These are phyloP conservation scores for Ispidina picta DNA, from an alignment of 2,797 vertebrate genomes.

Conservation along the genomic window DNA sequence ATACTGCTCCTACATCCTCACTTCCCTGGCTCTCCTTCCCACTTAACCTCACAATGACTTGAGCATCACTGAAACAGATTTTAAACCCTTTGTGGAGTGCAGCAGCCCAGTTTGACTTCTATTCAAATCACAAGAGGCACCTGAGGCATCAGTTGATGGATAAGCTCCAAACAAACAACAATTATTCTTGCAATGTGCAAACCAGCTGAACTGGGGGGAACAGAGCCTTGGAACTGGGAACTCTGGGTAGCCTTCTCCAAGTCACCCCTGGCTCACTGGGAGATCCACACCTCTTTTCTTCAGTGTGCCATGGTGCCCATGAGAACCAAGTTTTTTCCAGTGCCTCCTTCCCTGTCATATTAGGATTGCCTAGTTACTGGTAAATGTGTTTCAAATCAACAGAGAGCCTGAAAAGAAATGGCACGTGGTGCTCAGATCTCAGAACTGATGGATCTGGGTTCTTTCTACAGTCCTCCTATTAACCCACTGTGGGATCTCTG, in stretches of 20 bases:
- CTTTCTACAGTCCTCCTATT: not conserved
- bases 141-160: constrained; percentile 24
- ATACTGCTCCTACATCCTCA: not conserved
- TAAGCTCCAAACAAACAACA: constrained; percentile 58
- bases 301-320: not conserved
- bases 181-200: constrained; percentile 36
- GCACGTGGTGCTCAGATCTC: not conserved
- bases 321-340: not conserved
- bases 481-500: not conserved
- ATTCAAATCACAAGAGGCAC: constrained; percentile 25
- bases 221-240: constrained; percentile 13
- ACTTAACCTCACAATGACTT: constrained; percentile 18
- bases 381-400: not conserved
- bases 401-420: not conserved
- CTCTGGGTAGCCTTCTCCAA: not conserved
- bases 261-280: not conserved
- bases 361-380: not conserved
- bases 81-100: not conserved
- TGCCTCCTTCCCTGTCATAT: not conserved
- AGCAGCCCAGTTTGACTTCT: not conserved
- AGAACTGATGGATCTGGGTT: not conserved
- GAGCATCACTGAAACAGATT: not conserved
- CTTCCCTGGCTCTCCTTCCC: not conserved
- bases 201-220: constrained; percentile 8
- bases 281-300: not conserved